A percentile compares a stretch with the other conserved stretches of the same genome.
Evolutionary conservation across 1,140 invertebrate species (phyloP).

Genomic region (Cardiocondyla obscurior): DNA sequence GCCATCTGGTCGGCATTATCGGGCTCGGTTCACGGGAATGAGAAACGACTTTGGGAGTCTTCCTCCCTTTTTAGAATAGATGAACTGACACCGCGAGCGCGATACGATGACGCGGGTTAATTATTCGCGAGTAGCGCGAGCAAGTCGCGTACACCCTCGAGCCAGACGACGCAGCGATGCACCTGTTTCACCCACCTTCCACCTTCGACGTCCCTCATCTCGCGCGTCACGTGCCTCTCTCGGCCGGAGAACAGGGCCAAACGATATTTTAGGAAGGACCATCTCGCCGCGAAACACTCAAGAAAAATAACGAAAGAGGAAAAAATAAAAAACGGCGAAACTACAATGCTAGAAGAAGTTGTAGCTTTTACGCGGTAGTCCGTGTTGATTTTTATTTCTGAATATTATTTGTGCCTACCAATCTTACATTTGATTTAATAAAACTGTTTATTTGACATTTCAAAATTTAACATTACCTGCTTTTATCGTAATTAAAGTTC

Average conservation of each 20-base stretch:
- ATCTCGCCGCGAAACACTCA: neutral
- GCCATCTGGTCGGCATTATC: slow-evolving; percentile 7
- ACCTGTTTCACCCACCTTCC: slow-evolving; percentile 26
- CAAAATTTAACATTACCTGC: slow-evolving; percentile 11
- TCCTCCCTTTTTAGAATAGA: slow-evolving; percentile 28
- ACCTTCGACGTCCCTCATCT: slow-evolving; percentile 21
- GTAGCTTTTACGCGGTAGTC: neutral
- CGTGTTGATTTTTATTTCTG: neutral
- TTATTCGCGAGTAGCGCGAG: slow-evolving; percentile 24
- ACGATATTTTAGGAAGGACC: slow-evolving; percentile 10
- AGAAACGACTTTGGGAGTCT: neutral
- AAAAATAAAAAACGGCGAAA: neutral
- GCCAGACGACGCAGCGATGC: slow-evolving; percentile 28
- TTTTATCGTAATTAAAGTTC: neutral
- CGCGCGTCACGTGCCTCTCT: neutral
- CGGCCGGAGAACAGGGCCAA: slow-evolving; percentile 17
- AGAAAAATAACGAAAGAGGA: neutral
- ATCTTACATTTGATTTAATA: neutral
- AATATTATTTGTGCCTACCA: neutral
- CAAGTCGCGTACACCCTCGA: slow-evolving; percentile 24
- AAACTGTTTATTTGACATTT: neutral
- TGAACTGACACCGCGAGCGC: neutral
- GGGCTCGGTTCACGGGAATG: neutral
- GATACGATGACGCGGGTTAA: neutral
- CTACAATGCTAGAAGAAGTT: neutral